These are phyloP conservation scores for Chelonus formosanus DNA, from an alignment of 2,888 invertebrate genomes.

Conservation along the genomic window DNA sequence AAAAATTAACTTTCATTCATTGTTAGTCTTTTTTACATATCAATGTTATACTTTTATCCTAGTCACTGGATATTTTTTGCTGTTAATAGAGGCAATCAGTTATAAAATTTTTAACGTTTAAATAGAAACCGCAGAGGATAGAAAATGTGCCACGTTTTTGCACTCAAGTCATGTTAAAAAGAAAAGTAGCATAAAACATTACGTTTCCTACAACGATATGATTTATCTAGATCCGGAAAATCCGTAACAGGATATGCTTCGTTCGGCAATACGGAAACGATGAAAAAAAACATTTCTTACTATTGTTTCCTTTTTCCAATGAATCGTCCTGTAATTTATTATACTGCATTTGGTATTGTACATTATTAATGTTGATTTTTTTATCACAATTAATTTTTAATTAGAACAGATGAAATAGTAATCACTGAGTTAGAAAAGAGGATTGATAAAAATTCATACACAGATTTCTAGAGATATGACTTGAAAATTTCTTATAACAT, in stretches of 20 bases:
- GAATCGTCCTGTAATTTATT: slow-evolving; percentile 28
- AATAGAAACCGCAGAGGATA: neutral
- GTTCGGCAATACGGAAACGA: slow-evolving; percentile 27
- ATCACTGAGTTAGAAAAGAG: too few species aligned
- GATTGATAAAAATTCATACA: too few species aligned
- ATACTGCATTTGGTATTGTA: slow-evolving; percentile 4
- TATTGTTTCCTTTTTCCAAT: slow-evolving; percentile 37
- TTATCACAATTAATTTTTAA: too few species aligned
- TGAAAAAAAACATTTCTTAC: slow-evolving; percentile 32
- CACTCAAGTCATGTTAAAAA: slow-evolving; percentile 25
- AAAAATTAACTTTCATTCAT: too few species aligned
- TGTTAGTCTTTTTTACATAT: too few species aligned
- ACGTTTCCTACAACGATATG: slow-evolving; percentile 22
- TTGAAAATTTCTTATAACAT: too few species aligned
- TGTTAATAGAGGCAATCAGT: neutral
- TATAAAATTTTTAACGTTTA: neutral
- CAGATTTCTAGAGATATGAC: too few species aligned
- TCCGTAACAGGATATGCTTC: slow-evolving; percentile 22
- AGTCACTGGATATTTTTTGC: too few species aligned
- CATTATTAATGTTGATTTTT: too few species aligned
- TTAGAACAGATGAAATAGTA: too few species aligned
- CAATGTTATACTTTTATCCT: too few species aligned
- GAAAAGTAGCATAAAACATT: slow-evolving; percentile 20
- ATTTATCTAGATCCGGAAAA: slow-evolving; percentile 24
- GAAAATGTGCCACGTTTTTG: slow-evolving; percentile 23